Conservation (phyloP, 2,113 vertebrate species). For the Semicossyphus pulcher region DNA sequence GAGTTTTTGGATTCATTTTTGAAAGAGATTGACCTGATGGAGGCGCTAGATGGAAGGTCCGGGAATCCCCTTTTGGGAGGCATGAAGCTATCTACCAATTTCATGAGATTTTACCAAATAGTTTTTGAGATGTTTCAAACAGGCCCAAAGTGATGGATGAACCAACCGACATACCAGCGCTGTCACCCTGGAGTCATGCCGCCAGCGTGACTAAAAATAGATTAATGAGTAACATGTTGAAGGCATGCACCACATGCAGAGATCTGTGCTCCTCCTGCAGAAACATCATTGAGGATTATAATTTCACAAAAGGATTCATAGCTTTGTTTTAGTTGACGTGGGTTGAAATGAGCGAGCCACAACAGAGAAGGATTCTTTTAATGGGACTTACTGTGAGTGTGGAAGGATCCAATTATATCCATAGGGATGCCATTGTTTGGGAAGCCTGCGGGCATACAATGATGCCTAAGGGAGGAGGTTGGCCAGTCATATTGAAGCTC, state of each 20-base stretch:
- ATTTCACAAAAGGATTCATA: slow-evolving; percentile 11
- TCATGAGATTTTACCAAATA: background rate
- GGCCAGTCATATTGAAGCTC: slow-evolving; percentile 52
- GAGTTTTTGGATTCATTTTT: no score
- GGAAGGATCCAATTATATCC: slow-evolving; percentile 60
- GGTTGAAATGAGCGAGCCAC: slow-evolving; percentile 11
- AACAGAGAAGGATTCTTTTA: slow-evolving; percentile 28
- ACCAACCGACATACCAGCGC: background rate
- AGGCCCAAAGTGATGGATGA: background rate
- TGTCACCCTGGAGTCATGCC: background rate
- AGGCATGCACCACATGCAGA: background rate
- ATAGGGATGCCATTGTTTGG: slow-evolving; percentile 62
- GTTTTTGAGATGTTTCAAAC: background rate
- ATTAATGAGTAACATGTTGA: background rate
- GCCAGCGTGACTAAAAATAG: background rate
- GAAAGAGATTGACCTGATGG: background rate
- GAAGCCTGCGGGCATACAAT: slow-evolving; percentile 61
- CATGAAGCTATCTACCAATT: background rate
- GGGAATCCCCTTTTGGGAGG: background rate
- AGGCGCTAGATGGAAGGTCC: background rate
- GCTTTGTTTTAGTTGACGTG: slow-evolving; percentile 22
- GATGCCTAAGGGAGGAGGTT: slow-evolving; percentile 54
- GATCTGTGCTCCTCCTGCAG: background rate
- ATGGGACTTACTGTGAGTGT: slow-evolving; percentile 24
- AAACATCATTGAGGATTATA: background rate